Percentiles rank a stretch among this genome's conserved stretches.
Conservation (phyloP, 2,797 vertebrate species). For the Heliangelus exortis region DNA sequence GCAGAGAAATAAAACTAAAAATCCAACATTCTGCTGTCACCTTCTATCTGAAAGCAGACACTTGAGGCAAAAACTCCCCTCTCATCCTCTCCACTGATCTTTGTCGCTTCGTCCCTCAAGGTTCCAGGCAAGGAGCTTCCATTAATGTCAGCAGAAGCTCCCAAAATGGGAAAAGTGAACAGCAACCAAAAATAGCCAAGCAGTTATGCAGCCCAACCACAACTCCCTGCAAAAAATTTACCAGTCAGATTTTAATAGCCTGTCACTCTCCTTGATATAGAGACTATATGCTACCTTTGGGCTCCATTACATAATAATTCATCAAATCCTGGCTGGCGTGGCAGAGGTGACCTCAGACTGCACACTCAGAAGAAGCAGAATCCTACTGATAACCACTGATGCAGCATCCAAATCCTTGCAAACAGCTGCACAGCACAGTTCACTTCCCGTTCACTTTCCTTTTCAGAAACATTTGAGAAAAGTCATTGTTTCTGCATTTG, state of each 20-base stretch:
- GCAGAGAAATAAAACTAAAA: neutral
- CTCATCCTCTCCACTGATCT: neutral
- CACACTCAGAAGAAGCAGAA: neutral
- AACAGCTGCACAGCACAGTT: neutral
- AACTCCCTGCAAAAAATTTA: conserved; percentile 20
- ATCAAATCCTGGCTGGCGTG: neutral
- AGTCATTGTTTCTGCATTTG: conserved; percentile 6
- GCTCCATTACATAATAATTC: conserved; percentile 10
- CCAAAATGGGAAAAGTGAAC: neutral
- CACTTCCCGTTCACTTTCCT: neutral
- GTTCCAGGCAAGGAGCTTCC: neutral
- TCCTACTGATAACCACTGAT: neutral
- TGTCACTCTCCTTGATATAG: conserved; percentile 9
- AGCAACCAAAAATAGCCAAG: conserved; percentile 32
- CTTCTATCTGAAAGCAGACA: neutral
- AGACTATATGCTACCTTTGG: conserved; percentile 18
- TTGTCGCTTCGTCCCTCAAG: neutral
- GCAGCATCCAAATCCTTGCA: neutral
- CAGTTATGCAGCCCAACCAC: conserved; percentile 11
- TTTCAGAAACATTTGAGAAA: neutral
- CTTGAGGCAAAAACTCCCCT: neutral
- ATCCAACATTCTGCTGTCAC: neutral
- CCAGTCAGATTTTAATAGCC: conserved; percentile 34
- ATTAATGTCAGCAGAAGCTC: neutral
- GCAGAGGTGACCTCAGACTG: neutral